A percentile compares a stretch with the other conserved stretches of the same genome.
These are phyloP conservation scores for human (Homo sapiens) DNA, from an alignment of 2,113 vertebrate species.

Conservation along the genomic window DNA sequence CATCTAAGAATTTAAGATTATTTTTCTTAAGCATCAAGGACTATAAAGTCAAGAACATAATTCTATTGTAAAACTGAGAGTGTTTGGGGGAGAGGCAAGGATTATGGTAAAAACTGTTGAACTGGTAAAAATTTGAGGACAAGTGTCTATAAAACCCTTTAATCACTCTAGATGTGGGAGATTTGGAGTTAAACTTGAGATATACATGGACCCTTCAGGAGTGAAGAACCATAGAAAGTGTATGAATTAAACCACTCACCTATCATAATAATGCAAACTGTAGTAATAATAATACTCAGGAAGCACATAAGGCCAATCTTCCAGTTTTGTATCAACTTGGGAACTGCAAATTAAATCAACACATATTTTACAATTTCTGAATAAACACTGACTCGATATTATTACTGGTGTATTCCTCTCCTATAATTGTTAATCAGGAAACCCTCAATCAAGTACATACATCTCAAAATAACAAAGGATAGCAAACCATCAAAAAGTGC, in stretches of 20 bases:
- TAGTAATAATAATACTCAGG: too few relatives aligned
- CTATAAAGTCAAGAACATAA: background rate
- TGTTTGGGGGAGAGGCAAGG: background rate
- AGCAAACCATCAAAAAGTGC: background rate
- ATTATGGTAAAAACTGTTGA: background rate
- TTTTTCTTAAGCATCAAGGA: background rate
- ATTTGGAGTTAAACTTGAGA: background rate
- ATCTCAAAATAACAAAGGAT: background rate
- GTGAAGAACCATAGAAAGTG: background rate
- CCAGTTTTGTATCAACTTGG: too few relatives aligned
- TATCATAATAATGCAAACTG: background rate
- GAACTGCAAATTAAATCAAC: constrained; percentile 5
- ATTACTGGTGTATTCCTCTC: background rate
- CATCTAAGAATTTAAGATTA: background rate
- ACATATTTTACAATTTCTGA: background rate
- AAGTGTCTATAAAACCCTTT: background rate
- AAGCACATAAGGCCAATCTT: rapidly evolving
- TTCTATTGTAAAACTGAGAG: background rate
- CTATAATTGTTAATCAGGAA: background rate
- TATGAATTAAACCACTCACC: background rate
- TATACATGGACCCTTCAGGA: background rate
- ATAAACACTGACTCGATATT: background rate
- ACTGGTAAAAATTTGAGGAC: background rate
- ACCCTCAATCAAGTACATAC: background rate
- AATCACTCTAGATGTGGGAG: background rate